Evolutionary conservation across 1,140 invertebrate species (phyloP).

Genomic region (Musca domestica): DNA sequence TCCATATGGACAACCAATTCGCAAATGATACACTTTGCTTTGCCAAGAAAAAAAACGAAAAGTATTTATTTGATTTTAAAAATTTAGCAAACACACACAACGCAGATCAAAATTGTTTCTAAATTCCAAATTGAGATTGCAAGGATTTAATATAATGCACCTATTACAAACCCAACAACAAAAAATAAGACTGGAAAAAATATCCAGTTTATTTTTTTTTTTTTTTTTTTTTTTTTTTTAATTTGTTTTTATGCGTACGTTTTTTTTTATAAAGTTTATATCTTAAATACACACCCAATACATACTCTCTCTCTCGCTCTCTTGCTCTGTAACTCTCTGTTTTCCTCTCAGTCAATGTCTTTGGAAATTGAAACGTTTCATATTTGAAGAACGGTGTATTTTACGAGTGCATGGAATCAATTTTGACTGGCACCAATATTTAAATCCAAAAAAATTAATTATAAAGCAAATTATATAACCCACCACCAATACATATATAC

Average conservation of each 20-base stretch:
- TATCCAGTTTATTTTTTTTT: background rate
- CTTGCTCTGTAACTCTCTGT: conserved; percentile 34
- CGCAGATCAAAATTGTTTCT: too few relatives aligned
- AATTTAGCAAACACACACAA: too few relatives aligned
- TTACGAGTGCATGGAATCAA: conserved; percentile 12
- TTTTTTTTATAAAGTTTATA: background rate
- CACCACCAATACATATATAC: too few relatives aligned
- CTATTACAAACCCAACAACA: too few relatives aligned
- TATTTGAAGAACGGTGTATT: background rate
- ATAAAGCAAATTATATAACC: too few relatives aligned
- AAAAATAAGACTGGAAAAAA: background rate
- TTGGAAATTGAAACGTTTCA: conserved; percentile 11
- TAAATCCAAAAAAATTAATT: too few relatives aligned
- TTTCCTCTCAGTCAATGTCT: conserved; percentile 34
- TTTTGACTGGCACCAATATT: conserved; percentile 16
- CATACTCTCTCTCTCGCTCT: background rate
- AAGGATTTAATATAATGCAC: background rate
- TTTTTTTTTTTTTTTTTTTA: background rate
- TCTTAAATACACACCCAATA: conserved; percentile 5
- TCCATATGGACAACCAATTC: conserved; percentile 13
- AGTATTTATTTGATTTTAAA: too few relatives aligned
- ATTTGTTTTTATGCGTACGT: background rate
- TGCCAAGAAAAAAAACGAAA: background rate
- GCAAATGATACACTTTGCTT: conserved; percentile 35
- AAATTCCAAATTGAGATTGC: background rate